These are phyloP conservation scores for Eupleurogrammus muticus DNA, from an alignment of 2,797 vertebrate species.

Conservation along the genomic window DNA sequence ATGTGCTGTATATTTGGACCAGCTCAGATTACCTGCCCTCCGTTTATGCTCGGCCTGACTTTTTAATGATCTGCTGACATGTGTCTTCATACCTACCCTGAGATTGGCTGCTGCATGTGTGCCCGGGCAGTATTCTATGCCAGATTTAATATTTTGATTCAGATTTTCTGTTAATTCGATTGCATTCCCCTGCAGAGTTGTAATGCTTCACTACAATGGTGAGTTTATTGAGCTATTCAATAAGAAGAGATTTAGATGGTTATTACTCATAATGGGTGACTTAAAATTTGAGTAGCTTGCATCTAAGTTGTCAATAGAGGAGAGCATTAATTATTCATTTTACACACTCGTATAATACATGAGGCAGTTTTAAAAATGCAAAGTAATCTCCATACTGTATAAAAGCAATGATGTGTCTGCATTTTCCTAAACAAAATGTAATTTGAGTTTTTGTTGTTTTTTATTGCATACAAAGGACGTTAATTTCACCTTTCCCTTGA, in stretches of 20 bases:
- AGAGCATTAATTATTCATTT: background rate
- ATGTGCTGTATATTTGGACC: conserved; percentile 65
- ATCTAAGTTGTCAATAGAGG: background rate
- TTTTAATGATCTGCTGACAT: conserved; percentile 40
- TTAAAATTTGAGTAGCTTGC: background rate
- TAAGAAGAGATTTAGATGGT: background rate
- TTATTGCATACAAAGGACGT: conserved; percentile 16
- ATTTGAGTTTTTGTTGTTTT: conserved; percentile 5
- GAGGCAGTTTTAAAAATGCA: too few relatives aligned
- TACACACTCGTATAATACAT: background rate
- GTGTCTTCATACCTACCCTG: conserved; percentile 1
- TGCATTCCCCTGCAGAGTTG: background rate
- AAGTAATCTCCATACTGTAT: background rate
- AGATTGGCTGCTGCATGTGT: conserved; percentile 7
- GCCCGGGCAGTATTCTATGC: background rate
- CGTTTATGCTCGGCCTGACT: conserved; percentile 30
- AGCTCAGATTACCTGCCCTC: conserved; percentile 59
- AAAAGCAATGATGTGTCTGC: background rate
- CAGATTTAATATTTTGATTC: conserved; percentile 5
- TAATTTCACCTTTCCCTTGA: conserved; percentile 35
- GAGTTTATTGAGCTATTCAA: background rate
- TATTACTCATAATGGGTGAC: background rate
- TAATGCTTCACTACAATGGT: background rate
- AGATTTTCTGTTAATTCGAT: background rate
- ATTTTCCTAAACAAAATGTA: conserved; percentile 11